A percentile compares a stretch with the other conserved stretches of the same genome.
Conservation (phyloP, 2,888 invertebrate genomes). For the Prenolepis imparis region DNA sequence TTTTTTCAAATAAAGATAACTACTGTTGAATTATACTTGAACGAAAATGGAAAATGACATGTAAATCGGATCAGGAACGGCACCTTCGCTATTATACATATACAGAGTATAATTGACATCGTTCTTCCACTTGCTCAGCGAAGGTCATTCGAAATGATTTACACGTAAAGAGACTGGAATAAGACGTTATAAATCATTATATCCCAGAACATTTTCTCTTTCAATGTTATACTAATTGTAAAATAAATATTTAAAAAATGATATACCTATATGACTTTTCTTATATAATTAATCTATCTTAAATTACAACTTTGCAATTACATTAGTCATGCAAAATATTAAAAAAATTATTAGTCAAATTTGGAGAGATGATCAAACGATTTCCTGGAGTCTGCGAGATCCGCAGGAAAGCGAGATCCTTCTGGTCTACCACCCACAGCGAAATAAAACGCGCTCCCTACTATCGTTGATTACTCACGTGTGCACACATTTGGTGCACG, state of each 20-base stretch:
- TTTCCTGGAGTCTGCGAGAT: not conserved
- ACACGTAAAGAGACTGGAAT: constrained; percentile 33
- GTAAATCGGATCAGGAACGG: constrained; percentile 45
- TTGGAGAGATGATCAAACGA: not conserved
- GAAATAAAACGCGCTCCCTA: constrained; percentile 30
- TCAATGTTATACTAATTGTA: not conserved
- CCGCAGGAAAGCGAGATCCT: constrained; percentile 20
- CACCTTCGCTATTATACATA: constrained; percentile 22
- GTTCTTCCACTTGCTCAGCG: constrained; percentile 34
- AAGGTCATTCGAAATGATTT: constrained; percentile 45
- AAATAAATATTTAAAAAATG: not conserved
- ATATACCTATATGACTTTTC: not conserved
- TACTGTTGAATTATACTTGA: constrained; percentile 4
- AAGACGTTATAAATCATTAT: constrained; percentile 19
- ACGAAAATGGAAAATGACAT: constrained; percentile 50
- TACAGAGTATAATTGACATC: constrained; percentile 43
- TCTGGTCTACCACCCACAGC: constrained; percentile 47
- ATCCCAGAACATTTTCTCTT: not conserved
- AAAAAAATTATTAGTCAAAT: constrained; percentile 14
- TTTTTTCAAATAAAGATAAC: constrained; percentile 29
- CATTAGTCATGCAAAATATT: not conserved
- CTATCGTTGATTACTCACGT: not conserved
- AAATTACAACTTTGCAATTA: not conserved
- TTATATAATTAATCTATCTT: not conserved
- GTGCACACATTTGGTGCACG: not conserved